Evolutionary conservation across 2,797 vertebrate genomes (phyloP).

Genomic region (Apogon hyalosoma): DNA sequence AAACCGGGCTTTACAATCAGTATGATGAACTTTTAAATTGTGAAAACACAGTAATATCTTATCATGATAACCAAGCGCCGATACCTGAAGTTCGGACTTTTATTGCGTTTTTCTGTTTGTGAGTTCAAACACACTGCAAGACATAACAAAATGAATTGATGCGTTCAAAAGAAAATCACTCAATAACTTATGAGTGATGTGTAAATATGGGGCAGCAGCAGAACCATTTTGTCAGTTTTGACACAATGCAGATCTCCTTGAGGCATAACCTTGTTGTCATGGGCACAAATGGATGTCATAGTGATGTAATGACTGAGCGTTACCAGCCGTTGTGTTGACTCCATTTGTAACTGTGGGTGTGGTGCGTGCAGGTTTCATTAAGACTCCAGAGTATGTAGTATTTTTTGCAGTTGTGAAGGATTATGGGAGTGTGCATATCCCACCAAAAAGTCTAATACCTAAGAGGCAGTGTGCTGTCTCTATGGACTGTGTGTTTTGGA

Average conservation of each 20-base stretch:
- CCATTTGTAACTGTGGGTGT: slow-evolving; percentile 6
- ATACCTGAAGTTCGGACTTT: slow-evolving; percentile 6
- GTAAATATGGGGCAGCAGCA: slow-evolving; percentile 41
- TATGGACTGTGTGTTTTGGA: slow-evolving; percentile 32
- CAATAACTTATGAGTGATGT: slow-evolving; percentile 46
- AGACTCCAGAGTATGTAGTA: slow-evolving; percentile 20
- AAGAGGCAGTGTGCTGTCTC: slow-evolving; percentile 34
- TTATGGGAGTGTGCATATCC: slow-evolving; percentile 27
- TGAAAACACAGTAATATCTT: background rate
- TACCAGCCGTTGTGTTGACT: slow-evolving; percentile 17
- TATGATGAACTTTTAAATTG: too few species aligned
- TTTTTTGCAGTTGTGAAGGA: slow-evolving; percentile 34
- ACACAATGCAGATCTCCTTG: slow-evolving; percentile 63
- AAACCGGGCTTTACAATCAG: too few species aligned
- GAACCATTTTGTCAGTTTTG: slow-evolving; percentile 54
- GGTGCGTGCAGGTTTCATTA: slow-evolving; percentile 19
- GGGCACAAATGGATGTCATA: slow-evolving; percentile 51
- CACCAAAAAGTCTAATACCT: slow-evolving; percentile 31
- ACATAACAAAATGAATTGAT: slow-evolving; percentile 28
- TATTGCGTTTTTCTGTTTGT: slow-evolving; percentile 12
- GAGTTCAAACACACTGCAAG: slow-evolving; percentile 6
- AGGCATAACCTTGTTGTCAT: slow-evolving; percentile 63
- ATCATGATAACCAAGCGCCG: background rate
- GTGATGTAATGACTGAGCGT: slow-evolving; percentile 21
- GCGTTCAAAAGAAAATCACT: slow-evolving; percentile 39